Conservation (phyloP, 2,797 vertebrate genomes). For the Trachurus trachurus region DNA sequence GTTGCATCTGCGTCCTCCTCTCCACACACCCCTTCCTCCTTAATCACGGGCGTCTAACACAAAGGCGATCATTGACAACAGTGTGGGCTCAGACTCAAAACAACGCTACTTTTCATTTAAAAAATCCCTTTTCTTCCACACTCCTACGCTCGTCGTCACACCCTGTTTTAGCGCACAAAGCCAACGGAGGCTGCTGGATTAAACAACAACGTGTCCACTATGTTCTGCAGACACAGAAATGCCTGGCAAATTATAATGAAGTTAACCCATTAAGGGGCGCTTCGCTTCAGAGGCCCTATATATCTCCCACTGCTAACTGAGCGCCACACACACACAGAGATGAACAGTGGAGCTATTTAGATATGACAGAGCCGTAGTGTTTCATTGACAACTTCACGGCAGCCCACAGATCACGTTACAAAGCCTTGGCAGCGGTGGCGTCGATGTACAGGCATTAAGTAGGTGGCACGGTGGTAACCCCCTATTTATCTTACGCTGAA, state of each 20-base stretch:
- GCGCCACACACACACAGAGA: slow-evolving; percentile 8
- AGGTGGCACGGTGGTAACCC: slow-evolving; percentile 59
- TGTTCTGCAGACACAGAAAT: slow-evolving; percentile 55
- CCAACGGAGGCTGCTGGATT: slow-evolving; percentile 56
- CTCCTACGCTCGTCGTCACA: slow-evolving; percentile 71
- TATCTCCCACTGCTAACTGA: slow-evolving; percentile 50
- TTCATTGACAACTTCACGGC: slow-evolving; percentile 46
- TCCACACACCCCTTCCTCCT: background rate
- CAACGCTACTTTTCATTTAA: slow-evolving; percentile 64
- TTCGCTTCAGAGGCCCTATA: slow-evolving; percentile 47
- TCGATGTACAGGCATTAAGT: slow-evolving; percentile 29
- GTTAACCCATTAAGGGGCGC: slow-evolving; percentile 68
- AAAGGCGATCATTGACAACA: slow-evolving; percentile 61
- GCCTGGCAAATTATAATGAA: slow-evolving; percentile 62
- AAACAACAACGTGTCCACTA: slow-evolving; percentile 69
- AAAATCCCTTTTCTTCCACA: slow-evolving; percentile 45
- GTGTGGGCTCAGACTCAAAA: slow-evolving; percentile 34
- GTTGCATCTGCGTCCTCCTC: background rate
- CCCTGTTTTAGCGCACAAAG: slow-evolving; percentile 70
- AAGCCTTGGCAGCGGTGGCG: slow-evolving; percentile 42
- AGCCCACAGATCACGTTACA: slow-evolving; percentile 61
- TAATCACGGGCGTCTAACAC: slow-evolving; percentile 5
- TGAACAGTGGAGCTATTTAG: slow-evolving; percentile 71
- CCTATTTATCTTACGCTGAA: slow-evolving; percentile 58
- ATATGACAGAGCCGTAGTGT: slow-evolving; percentile 67